Conservation (phyloP, 2,888 invertebrate species). For the Bellardia pandia region DNA sequence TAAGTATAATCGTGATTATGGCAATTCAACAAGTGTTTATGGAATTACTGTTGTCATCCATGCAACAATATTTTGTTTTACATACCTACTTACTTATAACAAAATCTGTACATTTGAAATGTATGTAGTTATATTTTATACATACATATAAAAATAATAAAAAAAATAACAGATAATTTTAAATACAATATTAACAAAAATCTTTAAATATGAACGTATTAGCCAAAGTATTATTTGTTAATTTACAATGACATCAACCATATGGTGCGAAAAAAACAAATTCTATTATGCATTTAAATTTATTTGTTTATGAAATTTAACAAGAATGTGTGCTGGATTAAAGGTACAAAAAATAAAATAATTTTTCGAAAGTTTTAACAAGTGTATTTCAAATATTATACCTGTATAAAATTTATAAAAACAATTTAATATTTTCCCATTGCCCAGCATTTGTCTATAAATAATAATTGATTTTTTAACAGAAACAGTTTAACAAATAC, state of each 20-base stretch:
- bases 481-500: too few species aligned
- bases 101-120: not conserved
- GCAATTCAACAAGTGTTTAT: slow-evolving; percentile 41
- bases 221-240: not conserved
- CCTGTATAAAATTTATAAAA: too few species aligned
- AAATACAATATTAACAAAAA: not conserved
- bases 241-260: slow-evolving; percentile 37
- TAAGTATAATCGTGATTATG: slow-evolving; percentile 33
- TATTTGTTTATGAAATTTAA: not conserved
- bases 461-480: too few species aligned
- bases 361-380: too few species aligned
- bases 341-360: not conserved
- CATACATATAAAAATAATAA: not conserved
- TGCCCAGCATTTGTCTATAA: too few species aligned
- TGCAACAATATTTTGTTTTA: slow-evolving; percentile 9
- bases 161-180: slow-evolving; percentile 22
- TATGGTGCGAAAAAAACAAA: slow-evolving; percentile 2
- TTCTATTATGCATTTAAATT: not conserved
- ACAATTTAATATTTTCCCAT: too few species aligned
- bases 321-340: not conserved
- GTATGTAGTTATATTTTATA: not conserved
- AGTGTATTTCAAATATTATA: too few species aligned
- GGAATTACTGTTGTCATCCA: slow-evolving; percentile 22
- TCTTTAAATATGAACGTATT: not conserved
- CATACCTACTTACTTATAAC: not conserved